Evolutionary conservation across 2,888 invertebrate genomes (phyloP), one percentile per base, ranked within the genome.

Genomic region (Neoaliturus tenellus): DNA sequence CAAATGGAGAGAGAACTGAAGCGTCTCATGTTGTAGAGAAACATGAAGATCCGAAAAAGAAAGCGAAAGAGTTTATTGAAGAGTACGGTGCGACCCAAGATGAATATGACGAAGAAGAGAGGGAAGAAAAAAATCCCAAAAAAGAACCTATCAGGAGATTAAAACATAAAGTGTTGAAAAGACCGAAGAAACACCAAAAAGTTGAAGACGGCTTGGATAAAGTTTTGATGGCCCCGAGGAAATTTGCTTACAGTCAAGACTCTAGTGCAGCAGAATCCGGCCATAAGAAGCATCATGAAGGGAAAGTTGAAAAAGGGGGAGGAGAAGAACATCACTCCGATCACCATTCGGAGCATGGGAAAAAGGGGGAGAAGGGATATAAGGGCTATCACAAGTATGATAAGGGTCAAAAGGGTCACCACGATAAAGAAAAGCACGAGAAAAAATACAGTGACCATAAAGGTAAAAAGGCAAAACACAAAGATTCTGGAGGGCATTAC

Each of bases 291-390:
- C 81, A 62, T 25, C 25, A 69, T 4, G 83, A 44, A 25, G 84
- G 84, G 20, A 86, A 88, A 73, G 86, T 86, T 80, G 86, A 87
- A 85, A 91, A 91, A 83, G 94, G 94, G 67, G 93, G 92, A 0
- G 93, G 92, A 0, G 91, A 91, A 71, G 91, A 93, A 73, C 92
- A 93, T 86, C 91, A 92, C 80, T 91, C 93, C 0, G 92, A 93
- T 23, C 92, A 93, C 69, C 92, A 93, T 80, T 91, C 92, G 58
- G 91, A 91, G 20, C 92, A 93, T 82, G 93, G 92, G 0, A 93
- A 93, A 81, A 92, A 93, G 81, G 94, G 94, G 0, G 93, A 94
- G 88, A 94, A 94, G 89, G 94, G 94, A 0, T 94, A 94, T 88
- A 93, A 94, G 91, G 94, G 92, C 86, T 85, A 87, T 39, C 94